Evolutionary conservation across 2,888 invertebrate genomes (phyloP).

Genomic region (Dysmachus trigonus): DNA sequence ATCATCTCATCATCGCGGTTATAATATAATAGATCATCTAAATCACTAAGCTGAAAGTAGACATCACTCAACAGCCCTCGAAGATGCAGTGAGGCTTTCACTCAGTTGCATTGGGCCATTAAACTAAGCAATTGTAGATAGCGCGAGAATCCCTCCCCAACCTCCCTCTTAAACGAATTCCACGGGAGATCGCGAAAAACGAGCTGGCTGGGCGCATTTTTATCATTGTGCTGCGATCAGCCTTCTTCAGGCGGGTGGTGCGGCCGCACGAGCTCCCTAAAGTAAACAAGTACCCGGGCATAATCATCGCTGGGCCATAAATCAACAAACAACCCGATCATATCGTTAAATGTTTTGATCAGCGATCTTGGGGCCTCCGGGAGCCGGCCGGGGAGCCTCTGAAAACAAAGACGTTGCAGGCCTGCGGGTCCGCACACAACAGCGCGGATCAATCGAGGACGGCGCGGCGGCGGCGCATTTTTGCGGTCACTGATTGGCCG

Average conservation of each 20-base stretch:
- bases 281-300: background rate
- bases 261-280: background rate
- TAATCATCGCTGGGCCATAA: conserved; percentile 18
- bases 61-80: background rate
- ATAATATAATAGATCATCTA: too few species aligned
- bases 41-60: background rate
- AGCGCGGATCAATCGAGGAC: background rate
- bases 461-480: background rate
- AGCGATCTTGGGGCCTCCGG: background rate
- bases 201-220: background rate
- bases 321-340: conserved; percentile 30
- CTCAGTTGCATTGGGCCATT: background rate
- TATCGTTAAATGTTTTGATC: conserved; percentile 19
- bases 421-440: background rate
- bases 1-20: too few species aligned
- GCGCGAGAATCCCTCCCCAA: background rate
- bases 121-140: background rate
- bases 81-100: background rate
- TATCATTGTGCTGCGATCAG: background rate
- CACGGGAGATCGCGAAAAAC: background rate
- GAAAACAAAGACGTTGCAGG: background rate
- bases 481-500: conserved; percentile 17
- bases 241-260: background rate
- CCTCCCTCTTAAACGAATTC: background rate
- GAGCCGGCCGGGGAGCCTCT: background rate